phyloP scores from a whole-genome alignment of 2,113 vertebrate genomes.

The Corydoras sp. region DNA sequence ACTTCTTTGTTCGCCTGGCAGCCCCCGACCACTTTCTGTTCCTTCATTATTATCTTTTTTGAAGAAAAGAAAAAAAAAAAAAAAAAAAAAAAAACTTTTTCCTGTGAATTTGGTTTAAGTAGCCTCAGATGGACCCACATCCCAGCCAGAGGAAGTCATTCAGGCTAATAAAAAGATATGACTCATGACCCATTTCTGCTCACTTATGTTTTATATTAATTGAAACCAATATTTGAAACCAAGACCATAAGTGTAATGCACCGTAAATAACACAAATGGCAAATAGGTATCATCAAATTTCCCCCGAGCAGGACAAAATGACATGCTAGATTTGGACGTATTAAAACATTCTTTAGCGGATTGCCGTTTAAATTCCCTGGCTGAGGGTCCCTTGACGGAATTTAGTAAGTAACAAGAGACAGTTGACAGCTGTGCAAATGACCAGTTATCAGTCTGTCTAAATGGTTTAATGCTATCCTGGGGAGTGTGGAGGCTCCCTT shows the following conservation, averaged over 20 bases:
- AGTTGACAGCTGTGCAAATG: background rate
- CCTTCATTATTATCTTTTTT: conserved; percentile 24
- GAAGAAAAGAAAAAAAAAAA: too few relatives aligned
- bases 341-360: conserved; percentile 74
- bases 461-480: conserved; percentile 21
- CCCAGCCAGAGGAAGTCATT: conserved; percentile 66
- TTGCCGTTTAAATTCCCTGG: conserved; percentile 46
- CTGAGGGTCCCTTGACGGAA: conserved; percentile 32
- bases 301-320: conserved; percentile 78
- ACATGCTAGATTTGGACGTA: conserved; percentile 70
- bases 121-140: conserved; percentile 74
- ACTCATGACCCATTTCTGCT: conserved; percentile 91
- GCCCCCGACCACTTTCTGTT: background rate
- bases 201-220: conserved; percentile 97
- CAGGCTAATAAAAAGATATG: conserved; percentile 86
- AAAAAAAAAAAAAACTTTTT: conserved; percentile 19
- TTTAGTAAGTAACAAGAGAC: conserved; percentile 39
- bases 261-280: conserved; percentile 94
- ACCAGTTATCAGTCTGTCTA: conserved; percentile 41
- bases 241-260: conserved; percentile 89
- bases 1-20: background rate
- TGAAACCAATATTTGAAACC: conserved; percentile 93
- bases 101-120: conserved; percentile 79
- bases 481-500: too few relatives aligned
- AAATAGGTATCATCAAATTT: conserved; percentile 81